These are phyloP conservation scores for Thomomys bottae DNA, from an alignment of 2,113 vertebrate genomes.

Conservation along the genomic window DNA sequence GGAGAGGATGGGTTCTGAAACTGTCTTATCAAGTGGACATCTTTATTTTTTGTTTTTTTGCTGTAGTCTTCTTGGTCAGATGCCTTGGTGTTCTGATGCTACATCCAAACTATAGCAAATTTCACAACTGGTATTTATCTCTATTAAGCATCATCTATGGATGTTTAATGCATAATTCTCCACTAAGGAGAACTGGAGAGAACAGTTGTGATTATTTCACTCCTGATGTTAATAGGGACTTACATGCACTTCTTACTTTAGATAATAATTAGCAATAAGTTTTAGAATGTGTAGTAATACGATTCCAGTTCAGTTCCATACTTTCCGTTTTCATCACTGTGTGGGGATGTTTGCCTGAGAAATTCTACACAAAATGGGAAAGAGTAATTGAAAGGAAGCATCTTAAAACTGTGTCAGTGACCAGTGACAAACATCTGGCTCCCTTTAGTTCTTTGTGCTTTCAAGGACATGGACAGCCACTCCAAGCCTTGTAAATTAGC, in stretches of 20 bases:
- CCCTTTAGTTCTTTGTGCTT: background rate
- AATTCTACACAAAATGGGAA: background rate
- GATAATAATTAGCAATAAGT: background rate
- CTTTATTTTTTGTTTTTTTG: background rate
- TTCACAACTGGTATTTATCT: background rate
- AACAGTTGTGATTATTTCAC: background rate
- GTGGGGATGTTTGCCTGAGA: background rate
- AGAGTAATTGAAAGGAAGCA: background rate
- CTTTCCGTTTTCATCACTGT: background rate
- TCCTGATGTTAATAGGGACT: background rate
- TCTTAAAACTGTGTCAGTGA: background rate
- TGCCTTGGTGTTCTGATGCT: background rate
- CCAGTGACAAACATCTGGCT: background rate
- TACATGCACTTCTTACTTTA: background rate
- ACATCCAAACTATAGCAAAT: background rate
- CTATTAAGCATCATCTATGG: background rate
- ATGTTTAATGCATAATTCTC: background rate
- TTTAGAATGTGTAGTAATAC: background rate
- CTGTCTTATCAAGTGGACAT: background rate
- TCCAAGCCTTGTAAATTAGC: conserved; percentile 43
- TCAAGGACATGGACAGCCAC: background rate
- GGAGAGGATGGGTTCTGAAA: background rate
- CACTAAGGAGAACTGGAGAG: background rate
- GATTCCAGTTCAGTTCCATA: background rate
- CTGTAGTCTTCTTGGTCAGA: background rate